These are phyloP conservation scores for Aquatica leii DNA, from an alignment of 2,888 invertebrate genomes.

Conservation along the genomic window DNA sequence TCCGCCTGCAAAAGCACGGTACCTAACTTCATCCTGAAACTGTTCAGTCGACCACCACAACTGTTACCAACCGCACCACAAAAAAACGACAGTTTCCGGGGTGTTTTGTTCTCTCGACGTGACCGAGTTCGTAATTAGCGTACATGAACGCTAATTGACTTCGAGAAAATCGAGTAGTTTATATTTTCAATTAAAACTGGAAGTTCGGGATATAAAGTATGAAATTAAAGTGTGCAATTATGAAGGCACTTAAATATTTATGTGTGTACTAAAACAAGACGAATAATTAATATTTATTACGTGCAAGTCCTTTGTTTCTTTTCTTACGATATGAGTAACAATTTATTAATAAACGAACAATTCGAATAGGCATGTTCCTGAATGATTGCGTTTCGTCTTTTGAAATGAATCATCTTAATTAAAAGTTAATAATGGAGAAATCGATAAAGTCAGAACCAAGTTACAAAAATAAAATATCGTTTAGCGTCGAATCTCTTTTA, in stretches of 20 bases:
- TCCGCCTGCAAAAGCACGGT: constrained; percentile 46
- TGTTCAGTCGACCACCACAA: constrained; percentile 42
- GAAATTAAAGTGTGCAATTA: constrained; percentile 27
- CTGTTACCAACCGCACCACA: constrained; percentile 41
- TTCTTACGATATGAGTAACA: constrained; percentile 1
- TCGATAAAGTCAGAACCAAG: constrained; percentile 51
- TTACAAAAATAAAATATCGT: constrained; percentile 74
- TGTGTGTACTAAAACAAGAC: constrained; percentile 19
- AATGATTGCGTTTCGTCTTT: neutral
- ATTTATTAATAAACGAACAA: constrained; percentile 6
- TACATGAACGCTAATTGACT: constrained; percentile 36
- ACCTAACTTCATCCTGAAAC: constrained; percentile 36
- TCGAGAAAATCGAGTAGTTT: constrained; percentile 24
- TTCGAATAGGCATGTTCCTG: constrained; percentile 6
- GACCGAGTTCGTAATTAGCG: constrained; percentile 38
- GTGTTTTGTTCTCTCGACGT: constrained; percentile 39
- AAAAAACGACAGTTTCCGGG: constrained; percentile 40
- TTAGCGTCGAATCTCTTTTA: constrained; percentile 75
- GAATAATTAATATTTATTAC: constrained; percentile 20
- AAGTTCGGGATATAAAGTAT: constrained; percentile 19
- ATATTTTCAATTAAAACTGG: constrained; percentile 25
- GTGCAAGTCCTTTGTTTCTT: constrained; percentile 6
- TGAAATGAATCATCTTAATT: neutral
- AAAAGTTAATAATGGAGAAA: constrained; percentile 18
- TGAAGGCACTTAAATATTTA: constrained; percentile 27